Conservation (phyloP, 2,797 vertebrate genomes). For the Acipenser oxyrinchus region DNA sequence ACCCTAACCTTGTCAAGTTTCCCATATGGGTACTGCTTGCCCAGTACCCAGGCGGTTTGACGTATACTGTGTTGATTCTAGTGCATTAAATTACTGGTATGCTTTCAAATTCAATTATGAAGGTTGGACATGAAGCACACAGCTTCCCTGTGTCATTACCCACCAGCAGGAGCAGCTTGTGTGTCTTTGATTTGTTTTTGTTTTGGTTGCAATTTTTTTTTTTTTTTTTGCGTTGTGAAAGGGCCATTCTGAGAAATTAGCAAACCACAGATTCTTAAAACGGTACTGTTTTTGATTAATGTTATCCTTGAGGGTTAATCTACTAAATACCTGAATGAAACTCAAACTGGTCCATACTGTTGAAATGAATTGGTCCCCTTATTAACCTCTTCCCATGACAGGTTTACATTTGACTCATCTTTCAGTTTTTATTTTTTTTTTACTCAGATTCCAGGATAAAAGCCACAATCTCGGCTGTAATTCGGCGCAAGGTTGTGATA, state of each 20-base stretch:
- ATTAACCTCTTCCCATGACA: constrained; percentile 28
- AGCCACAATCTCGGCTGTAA: constrained; percentile 14
- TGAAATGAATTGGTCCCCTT: constrained; percentile 30
- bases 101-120: constrained; percentile 69
- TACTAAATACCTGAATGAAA: constrained; percentile 13
- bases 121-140: constrained; percentile 52
- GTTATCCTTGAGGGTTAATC: constrained; percentile 24
- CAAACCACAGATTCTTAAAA: constrained; percentile 29
- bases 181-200: constrained; percentile 42
- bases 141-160: constrained; percentile 52
- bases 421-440: constrained; percentile 17
- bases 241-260: constrained; percentile 39
- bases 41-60: constrained; percentile 24
- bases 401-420: constrained; percentile 27
- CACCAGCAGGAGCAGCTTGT: constrained; percentile 23
- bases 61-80: constrained; percentile 49
- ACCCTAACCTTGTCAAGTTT: constrained; percentile 30
- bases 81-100: constrained; percentile 60
- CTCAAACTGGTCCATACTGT: constrained; percentile 25
- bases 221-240: constrained; percentile 30
- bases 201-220: constrained; percentile 41
- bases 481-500: constrained; percentile 16
- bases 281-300: constrained; percentile 20
- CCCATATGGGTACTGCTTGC: constrained; percentile 23
- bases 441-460: constrained; percentile 16